phyloP scores from a whole-genome alignment of 1,140 invertebrate species.

The Epicauta chinensis region DNA sequence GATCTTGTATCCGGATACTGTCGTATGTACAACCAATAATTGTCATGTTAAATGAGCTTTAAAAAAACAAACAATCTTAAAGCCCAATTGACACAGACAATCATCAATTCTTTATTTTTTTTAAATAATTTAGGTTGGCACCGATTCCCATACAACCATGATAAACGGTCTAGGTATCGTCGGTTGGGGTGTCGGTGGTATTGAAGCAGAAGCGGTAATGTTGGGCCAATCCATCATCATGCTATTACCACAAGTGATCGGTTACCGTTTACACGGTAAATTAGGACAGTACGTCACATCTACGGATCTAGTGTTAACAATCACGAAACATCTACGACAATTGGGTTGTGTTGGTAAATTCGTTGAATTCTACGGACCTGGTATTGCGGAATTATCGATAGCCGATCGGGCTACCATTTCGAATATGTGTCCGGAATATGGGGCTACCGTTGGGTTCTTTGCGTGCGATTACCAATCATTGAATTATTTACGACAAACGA shows the following conservation, averaged over 20 bases:
- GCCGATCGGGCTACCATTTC: conserved; percentile 91
- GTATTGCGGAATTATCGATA: conserved; percentile 83
- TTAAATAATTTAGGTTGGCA: conserved; percentile 63
- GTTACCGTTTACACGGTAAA: conserved; percentile 82
- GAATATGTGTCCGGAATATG: conserved; percentile 98
- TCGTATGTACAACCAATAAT: conserved; percentile 48
- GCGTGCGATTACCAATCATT: conserved; percentile 86
- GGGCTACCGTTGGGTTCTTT: conserved; percentile 94
- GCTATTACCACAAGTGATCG: conserved; percentile 92
- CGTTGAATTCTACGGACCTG: conserved; percentile 96
- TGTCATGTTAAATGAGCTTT: not conserved
- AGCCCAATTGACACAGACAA: not conserved
- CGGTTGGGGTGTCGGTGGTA: conserved; percentile 74
- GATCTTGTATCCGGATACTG: conserved; percentile 85
- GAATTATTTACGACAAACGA: conserved; percentile 81
- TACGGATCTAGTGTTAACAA: conserved; percentile 95
- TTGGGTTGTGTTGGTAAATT: conserved; percentile 97
- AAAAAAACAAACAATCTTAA: not conserved
- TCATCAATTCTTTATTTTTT: not conserved
- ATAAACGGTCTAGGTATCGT: conserved; percentile 86
- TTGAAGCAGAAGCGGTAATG: conserved; percentile 88
- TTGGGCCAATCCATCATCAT: conserved; percentile 94
- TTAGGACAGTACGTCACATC: conserved; percentile 84
- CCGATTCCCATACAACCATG: conserved; percentile 99
- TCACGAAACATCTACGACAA: conserved; percentile 93